These are phyloP conservation scores for Amphibalanus amphitrite DNA, from an alignment of 1,140 invertebrate genomes.

Conservation along the genomic window DNA sequence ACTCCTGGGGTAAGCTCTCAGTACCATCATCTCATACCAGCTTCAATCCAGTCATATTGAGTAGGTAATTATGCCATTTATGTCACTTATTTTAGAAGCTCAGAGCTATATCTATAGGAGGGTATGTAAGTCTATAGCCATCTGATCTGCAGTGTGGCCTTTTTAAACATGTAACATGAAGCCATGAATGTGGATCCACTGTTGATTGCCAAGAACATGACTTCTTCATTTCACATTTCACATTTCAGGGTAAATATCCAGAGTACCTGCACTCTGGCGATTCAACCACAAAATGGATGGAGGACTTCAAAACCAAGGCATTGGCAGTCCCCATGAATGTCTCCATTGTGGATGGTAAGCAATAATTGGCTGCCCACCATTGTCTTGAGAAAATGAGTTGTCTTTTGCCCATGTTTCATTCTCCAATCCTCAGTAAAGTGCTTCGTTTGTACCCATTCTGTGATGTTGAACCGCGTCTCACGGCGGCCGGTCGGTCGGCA, in stretches of 20 bases:
- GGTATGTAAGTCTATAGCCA: too few relatives aligned
- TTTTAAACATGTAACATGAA: too few relatives aligned
- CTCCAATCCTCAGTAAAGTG: too few relatives aligned
- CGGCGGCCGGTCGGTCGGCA: constrained; percentile 20
- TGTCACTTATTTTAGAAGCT: too few relatives aligned
- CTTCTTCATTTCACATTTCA: neutral
- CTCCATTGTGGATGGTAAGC: neutral
- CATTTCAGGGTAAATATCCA: neutral
- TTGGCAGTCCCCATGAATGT: constrained; percentile 1
- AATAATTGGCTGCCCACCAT: neutral
- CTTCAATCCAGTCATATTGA: too few relatives aligned
- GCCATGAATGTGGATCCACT: too few relatives aligned
- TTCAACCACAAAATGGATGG: neutral
- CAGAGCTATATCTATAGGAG: too few relatives aligned
- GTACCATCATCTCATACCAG: too few relatives aligned
- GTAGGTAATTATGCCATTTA: too few relatives aligned
- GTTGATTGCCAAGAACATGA: neutral
- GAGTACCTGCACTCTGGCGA: neutral
- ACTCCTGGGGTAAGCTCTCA: neutral
- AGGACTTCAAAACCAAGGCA: neutral
- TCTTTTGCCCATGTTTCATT: too few relatives aligned
- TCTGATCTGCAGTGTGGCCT: too few relatives aligned
- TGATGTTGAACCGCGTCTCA: neutral
- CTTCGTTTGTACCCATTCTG: neutral
- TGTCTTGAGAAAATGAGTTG: neutral